These are phyloP conservation scores for Rallus crepitans DNA, from an alignment of 2,797 vertebrate genomes.

Conservation along the genomic window DNA sequence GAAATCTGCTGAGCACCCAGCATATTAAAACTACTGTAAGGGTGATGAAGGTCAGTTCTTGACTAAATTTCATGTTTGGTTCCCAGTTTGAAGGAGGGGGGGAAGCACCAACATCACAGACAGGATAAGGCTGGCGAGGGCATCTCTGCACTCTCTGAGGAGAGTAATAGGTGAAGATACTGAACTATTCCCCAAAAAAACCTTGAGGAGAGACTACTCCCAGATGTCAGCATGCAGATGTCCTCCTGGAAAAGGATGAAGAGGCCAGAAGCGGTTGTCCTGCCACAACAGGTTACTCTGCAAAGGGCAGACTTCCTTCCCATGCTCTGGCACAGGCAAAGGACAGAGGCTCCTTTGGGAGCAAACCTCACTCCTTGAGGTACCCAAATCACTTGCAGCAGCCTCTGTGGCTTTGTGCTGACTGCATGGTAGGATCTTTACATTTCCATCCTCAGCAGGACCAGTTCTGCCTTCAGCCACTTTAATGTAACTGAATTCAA, in stretches of 20 bases:
- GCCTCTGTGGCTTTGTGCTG: background rate
- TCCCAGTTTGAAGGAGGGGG: background rate
- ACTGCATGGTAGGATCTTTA: background rate
- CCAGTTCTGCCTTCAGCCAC: conserved; percentile 15
- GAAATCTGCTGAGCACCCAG: background rate
- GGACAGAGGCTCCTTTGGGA: background rate
- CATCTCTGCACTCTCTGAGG: background rate
- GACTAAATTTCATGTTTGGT: background rate
- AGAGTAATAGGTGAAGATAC: background rate
- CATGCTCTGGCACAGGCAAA: background rate
- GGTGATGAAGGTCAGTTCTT: background rate
- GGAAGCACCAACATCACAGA: background rate
- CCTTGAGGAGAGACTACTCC: background rate
- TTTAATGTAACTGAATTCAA: conserved; percentile 11
- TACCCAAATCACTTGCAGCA: background rate
- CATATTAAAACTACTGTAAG: conserved; percentile 28
- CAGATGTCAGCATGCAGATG: background rate
- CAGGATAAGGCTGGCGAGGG: background rate
- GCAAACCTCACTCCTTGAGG: background rate
- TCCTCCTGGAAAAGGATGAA: background rate
- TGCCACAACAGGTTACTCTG: background rate
- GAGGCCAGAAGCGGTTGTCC: background rate
- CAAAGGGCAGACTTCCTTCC: background rate
- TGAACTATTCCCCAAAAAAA: background rate
- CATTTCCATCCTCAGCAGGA: background rate